Evolutionary conservation across 2,113 vertebrate species (phyloP), one percentile per base, ranked within the genome.

Genomic region (Scomber japonicus): DNA sequence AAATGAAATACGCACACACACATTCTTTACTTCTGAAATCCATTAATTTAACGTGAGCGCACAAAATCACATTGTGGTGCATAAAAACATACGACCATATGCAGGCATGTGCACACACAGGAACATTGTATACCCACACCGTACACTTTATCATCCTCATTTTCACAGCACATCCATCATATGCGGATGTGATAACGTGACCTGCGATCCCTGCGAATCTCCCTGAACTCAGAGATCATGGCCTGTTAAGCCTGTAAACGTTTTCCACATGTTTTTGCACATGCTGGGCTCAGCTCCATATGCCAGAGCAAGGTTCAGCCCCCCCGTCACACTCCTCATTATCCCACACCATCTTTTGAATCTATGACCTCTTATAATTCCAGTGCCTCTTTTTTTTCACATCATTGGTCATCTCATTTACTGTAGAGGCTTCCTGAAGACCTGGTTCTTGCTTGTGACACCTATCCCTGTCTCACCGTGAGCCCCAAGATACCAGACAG

Each of bases 191-290:
- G 94, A 93, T 94, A 92, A 94, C 80, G 71, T 89, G 86, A 88
- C 88, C 85, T 76, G 71, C 69, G 70, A 87, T 71, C 84, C 75
- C 77, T 71, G 78, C 45, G 76, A 84, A 89, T 87, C 79, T 80
- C 84, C 78, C 75, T 57, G 69, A 84, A 86, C 86, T 89, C 75
- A 76, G 57, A 85, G 86, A 93, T 89, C 89, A 85, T 9, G 83
- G 77, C 86, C 91, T 80, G 75, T 81, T 92, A 91, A 89, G 85
- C 85, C 78, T 27, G 82, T 73, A 91, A 94, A 95, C 67, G 79
- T 93, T 71, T 93, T 94, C 93, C 94, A 94, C 76, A 94, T 95
- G 94, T 86, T 84, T 68, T 79, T 73, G 85, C 84, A 84, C 83
- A 83, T 75, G 90, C 55, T 17, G 30, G 72, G 17, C 83, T 87